phyloP scores from a whole-genome alignment of 1,140 invertebrate genomes.

The Tetranychus cinnabarinus region DNA sequence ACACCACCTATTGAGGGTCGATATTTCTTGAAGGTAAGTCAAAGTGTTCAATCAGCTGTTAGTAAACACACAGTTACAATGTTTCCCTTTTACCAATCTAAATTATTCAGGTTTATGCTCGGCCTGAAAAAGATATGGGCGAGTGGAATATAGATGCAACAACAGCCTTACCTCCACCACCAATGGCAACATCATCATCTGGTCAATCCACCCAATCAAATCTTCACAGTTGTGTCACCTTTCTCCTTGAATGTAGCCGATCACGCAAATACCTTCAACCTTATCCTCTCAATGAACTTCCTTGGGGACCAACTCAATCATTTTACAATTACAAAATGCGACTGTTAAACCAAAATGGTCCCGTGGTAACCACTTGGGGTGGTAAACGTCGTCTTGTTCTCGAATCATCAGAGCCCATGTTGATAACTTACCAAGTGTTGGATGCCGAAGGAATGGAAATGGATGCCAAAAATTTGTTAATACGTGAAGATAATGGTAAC shows the following conservation, averaged over 20 bases:
- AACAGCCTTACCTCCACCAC: background rate
- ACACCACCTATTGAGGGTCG: slow-evolving; percentile 16
- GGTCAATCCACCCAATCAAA: slow-evolving; percentile 7
- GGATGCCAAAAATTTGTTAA: slow-evolving; percentile 15
- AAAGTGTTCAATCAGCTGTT: background rate
- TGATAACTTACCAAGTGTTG: slow-evolving; percentile 17
- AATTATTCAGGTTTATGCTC: slow-evolving; percentile 16
- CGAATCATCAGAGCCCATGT: slow-evolving; percentile 15
- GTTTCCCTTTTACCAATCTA: background rate
- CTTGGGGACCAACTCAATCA: slow-evolving; percentile 20
- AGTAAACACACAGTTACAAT: background rate
- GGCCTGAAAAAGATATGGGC: slow-evolving; percentile 17
- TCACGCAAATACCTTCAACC: slow-evolving; percentile 15
- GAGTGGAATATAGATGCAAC: slow-evolving; percentile 1
- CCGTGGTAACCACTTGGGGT: slow-evolving; percentile 19
- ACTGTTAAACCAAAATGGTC: slow-evolving; percentile 16
- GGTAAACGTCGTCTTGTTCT: slow-evolving; percentile 15
- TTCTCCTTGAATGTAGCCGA: slow-evolving; percentile 18
- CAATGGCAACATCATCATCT: background rate
- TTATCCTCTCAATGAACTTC: slow-evolving; percentile 18
- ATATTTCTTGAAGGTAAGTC: slow-evolving; percentile 18
- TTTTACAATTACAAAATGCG: slow-evolving; percentile 19
- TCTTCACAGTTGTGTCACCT: slow-evolving; percentile 17
- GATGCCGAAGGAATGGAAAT: slow-evolving; percentile 16
- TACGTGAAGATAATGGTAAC: slow-evolving; percentile 16